Evolutionary conservation across 1,140 invertebrate genomes (phyloP).

Genomic region (Eumeta japonica): DNA sequence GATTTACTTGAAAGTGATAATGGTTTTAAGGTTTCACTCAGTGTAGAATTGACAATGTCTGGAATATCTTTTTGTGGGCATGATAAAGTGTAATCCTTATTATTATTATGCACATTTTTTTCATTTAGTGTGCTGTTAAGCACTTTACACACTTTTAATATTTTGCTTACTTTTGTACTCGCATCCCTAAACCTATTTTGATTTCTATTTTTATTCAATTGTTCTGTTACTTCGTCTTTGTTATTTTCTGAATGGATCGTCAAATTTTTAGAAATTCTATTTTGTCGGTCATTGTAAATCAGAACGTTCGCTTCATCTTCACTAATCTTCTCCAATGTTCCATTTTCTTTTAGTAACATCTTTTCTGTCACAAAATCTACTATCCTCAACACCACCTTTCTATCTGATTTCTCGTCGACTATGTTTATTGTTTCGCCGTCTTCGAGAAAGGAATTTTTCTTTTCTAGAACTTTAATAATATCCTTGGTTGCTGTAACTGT

Average conservation of each 20-base stretch:
- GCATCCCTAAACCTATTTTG: slow-evolving; percentile 23
- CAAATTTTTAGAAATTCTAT: neutral
- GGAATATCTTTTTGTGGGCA: slow-evolving; percentile 32
- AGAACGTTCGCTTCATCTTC: slow-evolving; percentile 39
- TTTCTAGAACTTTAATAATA: slow-evolving; percentile 32
- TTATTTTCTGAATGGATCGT: slow-evolving; percentile 8
- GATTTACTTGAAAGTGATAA: too few species aligned
- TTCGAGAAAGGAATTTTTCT: slow-evolving; percentile 39
- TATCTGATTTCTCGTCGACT: slow-evolving; percentile 43
- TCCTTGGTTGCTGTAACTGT: slow-evolving; percentile 41
- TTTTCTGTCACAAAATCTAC: slow-evolving; percentile 59
- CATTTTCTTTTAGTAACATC: slow-evolving; percentile 56
- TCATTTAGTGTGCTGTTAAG: slow-evolving; percentile 20
- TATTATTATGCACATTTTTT: slow-evolving; percentile 13
- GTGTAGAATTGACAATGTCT: slow-evolving; percentile 51
- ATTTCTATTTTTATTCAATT: slow-evolving; percentile 8
- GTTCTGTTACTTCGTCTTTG: slow-evolving; percentile 6
- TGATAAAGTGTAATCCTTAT: slow-evolving; percentile 8
- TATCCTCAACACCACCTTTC: slow-evolving; percentile 51
- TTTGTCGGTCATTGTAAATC: slow-evolving; percentile 21
- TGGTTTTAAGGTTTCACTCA: slow-evolving; percentile 30
- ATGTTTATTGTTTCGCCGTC: slow-evolving; percentile 51
- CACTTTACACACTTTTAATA: slow-evolving; percentile 37
- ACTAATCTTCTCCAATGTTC: slow-evolving; percentile 48
- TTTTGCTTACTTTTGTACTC: slow-evolving; percentile 29